Percentiles rank a stretch among this genome's conserved stretches.
Conservation (phyloP, 2,888 invertebrate species). For the Craniophora ligustri region DNA sequence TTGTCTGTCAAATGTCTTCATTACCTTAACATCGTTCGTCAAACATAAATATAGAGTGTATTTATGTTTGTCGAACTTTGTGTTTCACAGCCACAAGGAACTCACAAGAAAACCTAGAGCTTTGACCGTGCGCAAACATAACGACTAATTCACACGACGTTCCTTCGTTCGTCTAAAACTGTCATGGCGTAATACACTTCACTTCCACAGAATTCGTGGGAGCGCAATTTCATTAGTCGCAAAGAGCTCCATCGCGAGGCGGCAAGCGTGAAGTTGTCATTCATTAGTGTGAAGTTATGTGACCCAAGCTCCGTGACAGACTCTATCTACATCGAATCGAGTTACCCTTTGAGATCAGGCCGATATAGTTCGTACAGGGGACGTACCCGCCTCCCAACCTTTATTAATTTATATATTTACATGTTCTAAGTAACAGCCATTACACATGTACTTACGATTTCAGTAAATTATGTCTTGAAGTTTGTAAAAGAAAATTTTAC, state of each 20-base stretch:
- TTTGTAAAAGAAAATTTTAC: slow-evolving; percentile 12
- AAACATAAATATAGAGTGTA: no score
- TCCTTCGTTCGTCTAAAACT: slow-evolving; percentile 40
- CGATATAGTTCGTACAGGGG: slow-evolving; percentile 39
- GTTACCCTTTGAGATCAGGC: slow-evolving; percentile 62
- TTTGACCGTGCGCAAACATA: slow-evolving; percentile 17
- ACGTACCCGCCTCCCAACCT: slow-evolving; percentile 22
- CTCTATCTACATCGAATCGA: slow-evolving; percentile 59
- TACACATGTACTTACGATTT: slow-evolving; percentile 2
- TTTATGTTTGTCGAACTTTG: no score
- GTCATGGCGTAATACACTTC: slow-evolving; percentile 55
- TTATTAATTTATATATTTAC: slow-evolving; percentile 31
- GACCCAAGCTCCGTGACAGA: slow-evolving; percentile 57
- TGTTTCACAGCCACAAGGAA: neutral
- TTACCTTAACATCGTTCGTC: no score
- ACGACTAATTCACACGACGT: slow-evolving; percentile 24
- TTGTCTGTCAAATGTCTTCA: no score
- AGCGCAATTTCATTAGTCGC: slow-evolving; percentile 78
- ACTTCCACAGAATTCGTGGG: slow-evolving; percentile 59
- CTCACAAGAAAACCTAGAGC: slow-evolving; percentile 5
- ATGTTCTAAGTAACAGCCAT: slow-evolving; percentile 12
- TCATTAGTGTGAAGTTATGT: slow-evolving; percentile 76
- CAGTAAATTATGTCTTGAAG: slow-evolving; percentile 4
- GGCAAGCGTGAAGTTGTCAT: slow-evolving; percentile 72
- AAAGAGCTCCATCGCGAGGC: slow-evolving; percentile 67